A percentile compares a stretch with the other conserved stretches of the same genome.
phyloP scores from a whole-genome alignment of 2,888 invertebrate genomes.

The Mesorhabditis belari region DNA sequence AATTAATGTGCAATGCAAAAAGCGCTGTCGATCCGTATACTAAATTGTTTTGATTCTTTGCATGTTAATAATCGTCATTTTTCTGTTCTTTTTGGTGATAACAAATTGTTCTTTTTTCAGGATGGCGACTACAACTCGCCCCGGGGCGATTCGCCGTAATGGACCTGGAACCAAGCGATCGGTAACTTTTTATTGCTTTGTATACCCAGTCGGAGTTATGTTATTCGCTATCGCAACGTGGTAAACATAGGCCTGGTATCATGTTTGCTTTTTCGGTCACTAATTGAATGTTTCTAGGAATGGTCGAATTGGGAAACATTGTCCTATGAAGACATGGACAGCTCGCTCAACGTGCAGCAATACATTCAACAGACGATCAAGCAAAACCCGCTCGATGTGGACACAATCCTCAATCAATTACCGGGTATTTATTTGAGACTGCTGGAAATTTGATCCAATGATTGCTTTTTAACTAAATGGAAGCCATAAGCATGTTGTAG shows the following conservation, averaged over 20 bases:
- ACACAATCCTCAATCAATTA: slow-evolving; percentile 87
- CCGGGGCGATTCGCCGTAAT: slow-evolving; percentile 23
- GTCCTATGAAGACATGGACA: slow-evolving; percentile 98
- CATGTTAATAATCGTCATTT: too few relatives aligned
- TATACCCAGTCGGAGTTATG: neutral
- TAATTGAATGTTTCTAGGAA: slow-evolving; percentile 62
- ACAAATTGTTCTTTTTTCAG: too few relatives aligned
- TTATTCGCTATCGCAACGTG: neutral
- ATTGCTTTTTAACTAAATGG: neutral
- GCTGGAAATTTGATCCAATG: neutral
- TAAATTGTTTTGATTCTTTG: too few relatives aligned
- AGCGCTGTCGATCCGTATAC: too few relatives aligned
- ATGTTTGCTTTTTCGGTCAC: neutral
- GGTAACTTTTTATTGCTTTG: slow-evolving; percentile 13
- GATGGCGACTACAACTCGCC: too few relatives aligned
- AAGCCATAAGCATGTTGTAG: neutral
- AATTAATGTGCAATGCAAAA: too few relatives aligned
- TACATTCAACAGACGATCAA: slow-evolving; percentile 95
- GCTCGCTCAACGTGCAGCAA: slow-evolving; percentile 93
- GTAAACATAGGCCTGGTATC: too few relatives aligned
- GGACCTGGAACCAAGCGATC: slow-evolving; percentile 41
- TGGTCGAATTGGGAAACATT: slow-evolving; percentile 90
- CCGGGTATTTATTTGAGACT: slow-evolving; percentile 59
- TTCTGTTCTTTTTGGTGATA: too few relatives aligned
- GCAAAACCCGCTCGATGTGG: slow-evolving; percentile 83